Conservation (phyloP, 2,797 vertebrate species). For the Periophthalmus magnuspinnatus region DNA sequence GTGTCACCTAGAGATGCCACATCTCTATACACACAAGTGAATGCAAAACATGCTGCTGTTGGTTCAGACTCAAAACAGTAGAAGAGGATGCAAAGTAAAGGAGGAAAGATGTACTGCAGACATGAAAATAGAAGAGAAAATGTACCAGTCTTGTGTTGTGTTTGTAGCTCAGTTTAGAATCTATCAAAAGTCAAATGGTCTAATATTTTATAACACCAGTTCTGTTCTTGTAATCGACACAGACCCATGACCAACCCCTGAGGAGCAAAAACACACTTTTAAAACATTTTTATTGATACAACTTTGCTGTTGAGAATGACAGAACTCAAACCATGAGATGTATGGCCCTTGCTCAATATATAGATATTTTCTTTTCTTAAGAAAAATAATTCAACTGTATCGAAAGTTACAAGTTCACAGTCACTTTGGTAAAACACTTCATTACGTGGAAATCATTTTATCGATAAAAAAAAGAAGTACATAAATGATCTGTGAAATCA, state of each 20-base stretch:
- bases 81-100: constrained; percentile 57
- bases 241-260: constrained; percentile 41
- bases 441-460: constrained; percentile 83
- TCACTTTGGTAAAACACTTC: constrained; percentile 99
- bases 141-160: constrained; percentile 53
- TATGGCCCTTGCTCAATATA: constrained; percentile 80
- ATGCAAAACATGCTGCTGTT: constrained; percentile 18
- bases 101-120: constrained; percentile 54
- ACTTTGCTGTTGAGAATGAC: constrained; percentile 93
- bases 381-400: constrained; percentile 93
- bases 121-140: constrained; percentile 57
- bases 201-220: constrained; percentile 7
- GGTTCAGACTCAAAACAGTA: constrained; percentile 55
- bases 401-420: constrained; percentile 94
- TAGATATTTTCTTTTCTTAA: constrained; percentile 83
- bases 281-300: constrained; percentile 84
- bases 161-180: constrained; percentile 3
- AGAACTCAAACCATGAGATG: constrained; percentile 89
- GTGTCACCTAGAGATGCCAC: constrained; percentile 12
- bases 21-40: neutral
- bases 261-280: constrained; percentile 71
- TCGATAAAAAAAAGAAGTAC: constrained; percentile 73
- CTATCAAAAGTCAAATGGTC: neutral
- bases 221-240: neutral
- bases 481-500: constrained; percentile 80